These are phyloP conservation scores for Drosophila navojoa DNA, from an alignment of 1,140 invertebrate species.

Conservation along the genomic window DNA sequence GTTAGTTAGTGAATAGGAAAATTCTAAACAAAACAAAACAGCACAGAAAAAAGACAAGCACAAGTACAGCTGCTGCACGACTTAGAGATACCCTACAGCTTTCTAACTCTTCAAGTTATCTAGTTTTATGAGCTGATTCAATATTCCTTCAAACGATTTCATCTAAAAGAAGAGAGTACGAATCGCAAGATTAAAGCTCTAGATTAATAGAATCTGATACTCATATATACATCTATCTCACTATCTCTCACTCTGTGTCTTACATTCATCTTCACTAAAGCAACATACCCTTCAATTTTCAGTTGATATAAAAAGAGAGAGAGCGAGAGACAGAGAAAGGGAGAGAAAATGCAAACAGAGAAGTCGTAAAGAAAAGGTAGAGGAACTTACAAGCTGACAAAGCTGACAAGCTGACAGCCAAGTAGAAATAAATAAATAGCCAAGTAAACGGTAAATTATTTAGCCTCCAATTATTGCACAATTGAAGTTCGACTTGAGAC, in stretches of 20 bases:
- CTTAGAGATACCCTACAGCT: too few relatives aligned
- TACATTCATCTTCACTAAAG: too few relatives aligned
- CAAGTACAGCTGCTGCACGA: background rate
- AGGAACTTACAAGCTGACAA: conserved; percentile 29
- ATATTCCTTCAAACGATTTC: too few relatives aligned
- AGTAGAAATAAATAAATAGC: conserved; percentile 41
- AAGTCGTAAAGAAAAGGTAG: conserved; percentile 20
- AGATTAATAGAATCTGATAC: too few relatives aligned
- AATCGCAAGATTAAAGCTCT: too few relatives aligned
- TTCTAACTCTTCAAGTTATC: too few relatives aligned
- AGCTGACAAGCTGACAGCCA: conserved; percentile 21
- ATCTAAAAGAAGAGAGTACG: too few relatives aligned
- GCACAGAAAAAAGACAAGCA: conserved; percentile 9
- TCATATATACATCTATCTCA: too few relatives aligned
- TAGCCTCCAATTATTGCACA: conserved; percentile 39
- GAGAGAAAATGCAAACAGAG: conserved; percentile 6
- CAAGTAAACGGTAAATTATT: conserved; percentile 47
- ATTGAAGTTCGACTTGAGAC: conserved; percentile 31
- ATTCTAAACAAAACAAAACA: conserved; percentile 49
- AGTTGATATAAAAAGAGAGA: background rate
- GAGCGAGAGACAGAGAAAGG: background rate
- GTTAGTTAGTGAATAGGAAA: conserved; percentile 57
- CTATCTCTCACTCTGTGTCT: too few relatives aligned
- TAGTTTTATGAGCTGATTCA: too few relatives aligned
- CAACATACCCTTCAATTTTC: too few relatives aligned